These are phyloP conservation scores for Tenrec ecaudatus DNA, from an alignment of 2,113 vertebrate genomes.

Conservation along the genomic window DNA sequence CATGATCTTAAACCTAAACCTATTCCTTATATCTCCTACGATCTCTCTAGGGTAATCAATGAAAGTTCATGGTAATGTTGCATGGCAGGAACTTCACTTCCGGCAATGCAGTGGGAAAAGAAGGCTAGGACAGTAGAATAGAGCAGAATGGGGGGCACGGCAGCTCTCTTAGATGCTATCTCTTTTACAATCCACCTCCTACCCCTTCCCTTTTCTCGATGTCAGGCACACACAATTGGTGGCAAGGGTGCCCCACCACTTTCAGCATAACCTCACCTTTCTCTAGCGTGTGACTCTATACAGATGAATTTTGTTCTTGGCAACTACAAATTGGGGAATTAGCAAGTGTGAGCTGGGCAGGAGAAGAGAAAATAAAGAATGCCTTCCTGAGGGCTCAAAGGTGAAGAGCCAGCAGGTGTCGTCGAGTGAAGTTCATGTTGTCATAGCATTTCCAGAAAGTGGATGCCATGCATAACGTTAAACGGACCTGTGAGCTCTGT, in stretches of 20 bases:
- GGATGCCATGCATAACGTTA: conserved; percentile 57
- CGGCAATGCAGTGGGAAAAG: neutral
- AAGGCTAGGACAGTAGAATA: no score
- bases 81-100: neutral
- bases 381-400: neutral
- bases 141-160: neutral
- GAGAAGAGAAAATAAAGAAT: conserved; percentile 10
- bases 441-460: conserved; percentile 26
- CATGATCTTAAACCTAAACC: neutral
- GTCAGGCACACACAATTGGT: neutral
- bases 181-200: neutral
- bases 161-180: no score
- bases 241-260: neutral
- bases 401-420: neutral
- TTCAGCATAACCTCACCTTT: neutral
- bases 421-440: conserved; percentile 50
- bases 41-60: neutral
- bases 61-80: neutral
- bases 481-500: conserved; percentile 38
- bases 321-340: neutral
- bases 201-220: accelerated
- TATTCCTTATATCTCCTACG: neutral
- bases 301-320: neutral
- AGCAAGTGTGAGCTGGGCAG: neutral
- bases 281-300: neutral